Base-by-base conservation (phyloP, 1,140 invertebrate species). In the Apocrypta bakeri region DNA sequence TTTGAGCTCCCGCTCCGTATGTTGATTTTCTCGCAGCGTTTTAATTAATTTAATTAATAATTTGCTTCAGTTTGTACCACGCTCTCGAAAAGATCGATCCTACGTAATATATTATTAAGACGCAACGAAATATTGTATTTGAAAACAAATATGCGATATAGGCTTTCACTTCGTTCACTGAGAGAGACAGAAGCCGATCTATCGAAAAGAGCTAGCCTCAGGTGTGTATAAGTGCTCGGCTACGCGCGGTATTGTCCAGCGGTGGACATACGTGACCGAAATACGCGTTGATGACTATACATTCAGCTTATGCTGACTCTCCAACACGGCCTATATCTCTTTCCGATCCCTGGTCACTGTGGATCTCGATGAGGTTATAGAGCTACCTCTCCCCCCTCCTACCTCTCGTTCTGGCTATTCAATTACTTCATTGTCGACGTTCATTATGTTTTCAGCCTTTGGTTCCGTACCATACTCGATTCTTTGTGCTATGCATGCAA, bases 201-300 rank as follows among this genome's bases (percentile, higher is more conserved):
- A 56, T 56, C 17, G 21, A 56, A 66, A 66, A 14, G 63, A 66
- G 63, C 17, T 17, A n/a, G 25, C 63, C 63, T 56, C 48, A 56
- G 63, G 63, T 66, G 63, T 56, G 63, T 29, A 17, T 29, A 66
- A 66, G 27, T 56, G 63, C 25, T 66, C 63, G 63, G 24, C 24
- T 29, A 27, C 63, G 6, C 8, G 25, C 48, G 48, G 48, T 25
- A 66, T 66, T 29, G 63, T 25, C 63, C 63, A 14, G 63, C 6
- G 31, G 14, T 48, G 12, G 14, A 40, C 29, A 81, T 82, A 86
- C 84, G 85, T 86, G 85, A 85, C 80, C 78, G 72, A 86, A 84
- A 85, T 86, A 85, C 73, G 4, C 48, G 75, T 83, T 74, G 73
- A 85, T 83, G 74, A 71, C 40, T 83, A 80, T 79, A 56, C 48